A percentile compares a stretch with the other conserved stretches of the same genome.
phyloP scores from a whole-genome alignment of 1,140 invertebrate genomes.

The Fopius arisanus region DNA sequence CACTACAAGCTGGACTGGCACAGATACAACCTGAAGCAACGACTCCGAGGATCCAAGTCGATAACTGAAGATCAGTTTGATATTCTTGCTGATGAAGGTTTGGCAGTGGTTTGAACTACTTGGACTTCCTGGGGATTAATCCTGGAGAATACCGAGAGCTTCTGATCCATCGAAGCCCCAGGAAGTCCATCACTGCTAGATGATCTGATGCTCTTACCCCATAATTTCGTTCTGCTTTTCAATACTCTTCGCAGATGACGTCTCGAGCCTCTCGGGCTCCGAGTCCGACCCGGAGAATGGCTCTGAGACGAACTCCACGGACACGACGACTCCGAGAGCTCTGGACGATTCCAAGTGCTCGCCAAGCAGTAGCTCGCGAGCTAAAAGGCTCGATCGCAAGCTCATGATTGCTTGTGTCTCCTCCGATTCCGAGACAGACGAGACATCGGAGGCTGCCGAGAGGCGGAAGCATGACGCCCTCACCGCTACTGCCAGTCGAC shows the following conservation, averaged over 20 bases:
- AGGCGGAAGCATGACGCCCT: slow-evolving; percentile 49
- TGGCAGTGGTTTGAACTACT: slow-evolving; percentile 15
- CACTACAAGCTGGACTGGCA: slow-evolving; percentile 80
- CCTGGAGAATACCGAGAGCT: background rate
- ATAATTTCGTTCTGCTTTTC: too few species aligned
- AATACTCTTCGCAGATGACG: slow-evolving; percentile 66
- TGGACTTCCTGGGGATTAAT: background rate
- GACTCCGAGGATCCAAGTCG: slow-evolving; percentile 66
- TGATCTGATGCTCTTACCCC: background rate
- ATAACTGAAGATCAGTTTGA: slow-evolving; percentile 69
- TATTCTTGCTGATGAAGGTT: slow-evolving; percentile 55
- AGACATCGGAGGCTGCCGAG: slow-evolving; percentile 39
- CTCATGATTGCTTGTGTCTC: slow-evolving; percentile 20
- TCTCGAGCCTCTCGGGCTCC: slow-evolving; percentile 81
- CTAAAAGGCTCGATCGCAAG: slow-evolving; percentile 19
- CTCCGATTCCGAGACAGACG: slow-evolving; percentile 51
- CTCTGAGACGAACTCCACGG: slow-evolving; percentile 61
- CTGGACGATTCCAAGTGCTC: slow-evolving; percentile 23
- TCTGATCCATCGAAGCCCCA: too few species aligned
- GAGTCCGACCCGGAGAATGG: slow-evolving; percentile 71
- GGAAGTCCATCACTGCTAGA: too few species aligned
- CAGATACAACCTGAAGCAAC: slow-evolving; percentile 76
- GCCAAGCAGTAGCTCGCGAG: background rate
- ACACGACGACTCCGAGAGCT: slow-evolving; percentile 35
- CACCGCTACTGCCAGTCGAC: slow-evolving; percentile 67